Evolutionary conservation across 2,888 invertebrate genomes (phyloP).

Genomic region (Hemistola chrysoprasaria): DNA sequence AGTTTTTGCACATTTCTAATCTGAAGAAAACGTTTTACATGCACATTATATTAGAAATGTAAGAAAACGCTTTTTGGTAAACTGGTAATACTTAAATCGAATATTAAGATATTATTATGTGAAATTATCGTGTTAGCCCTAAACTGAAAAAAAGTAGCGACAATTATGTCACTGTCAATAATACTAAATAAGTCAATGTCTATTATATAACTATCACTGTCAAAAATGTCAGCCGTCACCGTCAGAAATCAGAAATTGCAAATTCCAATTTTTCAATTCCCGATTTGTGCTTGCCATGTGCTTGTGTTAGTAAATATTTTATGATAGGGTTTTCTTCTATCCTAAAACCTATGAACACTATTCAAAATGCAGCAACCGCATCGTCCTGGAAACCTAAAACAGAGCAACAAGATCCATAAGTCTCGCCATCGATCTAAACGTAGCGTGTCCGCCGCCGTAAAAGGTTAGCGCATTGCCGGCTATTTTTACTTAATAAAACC

Average conservation of each 20-base stretch:
- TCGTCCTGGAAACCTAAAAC: conserved; percentile 94
- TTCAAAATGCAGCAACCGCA: conserved; percentile 84
- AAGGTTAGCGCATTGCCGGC: conserved; percentile 83
- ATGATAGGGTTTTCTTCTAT: background rate
- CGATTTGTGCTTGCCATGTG: conserved; percentile 47
- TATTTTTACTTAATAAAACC: too few species aligned
- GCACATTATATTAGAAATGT: background rate
- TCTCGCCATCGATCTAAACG: conserved; percentile 96
- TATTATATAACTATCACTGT: too few species aligned
- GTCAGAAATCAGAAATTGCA: too few species aligned
- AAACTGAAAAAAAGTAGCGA: too few species aligned
- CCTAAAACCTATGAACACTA: background rate
- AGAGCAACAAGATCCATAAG: conserved; percentile 96
- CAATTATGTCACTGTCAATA: background rate
- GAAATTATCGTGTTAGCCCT: too few species aligned
- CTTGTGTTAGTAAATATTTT: conserved; percentile 40
- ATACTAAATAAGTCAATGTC: conserved; percentile 2
- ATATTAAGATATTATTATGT: too few species aligned
- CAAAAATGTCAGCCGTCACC: too few species aligned
- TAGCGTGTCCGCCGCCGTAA: conserved; percentile 87
- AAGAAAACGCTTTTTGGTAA: background rate
- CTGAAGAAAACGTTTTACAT: conserved; percentile 5
- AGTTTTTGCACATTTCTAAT: background rate
- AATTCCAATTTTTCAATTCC: too few species aligned
- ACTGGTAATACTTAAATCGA: conserved; percentile 12